Conservation (phyloP, 2,888 invertebrate genomes). For the Limnephilus auricula region DNA sequence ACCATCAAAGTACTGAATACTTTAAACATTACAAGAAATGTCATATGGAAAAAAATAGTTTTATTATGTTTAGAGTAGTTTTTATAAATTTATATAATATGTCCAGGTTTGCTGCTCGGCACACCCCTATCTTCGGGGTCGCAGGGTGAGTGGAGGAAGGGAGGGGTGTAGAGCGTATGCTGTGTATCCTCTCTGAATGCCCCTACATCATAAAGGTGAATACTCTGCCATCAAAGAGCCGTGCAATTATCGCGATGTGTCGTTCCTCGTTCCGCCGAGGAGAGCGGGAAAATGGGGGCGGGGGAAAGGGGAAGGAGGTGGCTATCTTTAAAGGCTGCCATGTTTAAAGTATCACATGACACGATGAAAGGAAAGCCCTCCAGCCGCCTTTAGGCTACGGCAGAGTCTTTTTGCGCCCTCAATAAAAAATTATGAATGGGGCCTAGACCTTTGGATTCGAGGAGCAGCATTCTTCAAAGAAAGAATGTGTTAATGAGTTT, state of each 20-base stretch:
- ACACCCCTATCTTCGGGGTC: neutral
- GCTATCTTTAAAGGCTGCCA: conserved; percentile 46
- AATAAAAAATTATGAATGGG: conserved; percentile 42
- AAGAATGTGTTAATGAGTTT: conserved; percentile 35
- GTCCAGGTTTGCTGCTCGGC: neutral
- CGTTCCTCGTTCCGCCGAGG: conserved; percentile 43
- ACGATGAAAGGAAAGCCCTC: conserved; percentile 52
- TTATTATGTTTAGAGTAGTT: neutral
- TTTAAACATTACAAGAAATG: too few species aligned
- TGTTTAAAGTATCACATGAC: conserved; percentile 56
- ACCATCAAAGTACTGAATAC: too few species aligned
- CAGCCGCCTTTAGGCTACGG: neutral
- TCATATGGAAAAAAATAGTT: neutral
- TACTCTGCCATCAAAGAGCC: conserved; percentile 63
- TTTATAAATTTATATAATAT: neutral
- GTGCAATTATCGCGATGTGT: conserved; percentile 64
- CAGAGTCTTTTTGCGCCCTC: conserved; percentile 51
- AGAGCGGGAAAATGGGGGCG: conserved; percentile 30
- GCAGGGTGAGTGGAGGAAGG: neutral
- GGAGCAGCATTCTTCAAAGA: conserved; percentile 39
- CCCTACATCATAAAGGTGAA: conserved; percentile 63
- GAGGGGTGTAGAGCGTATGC: neutral
- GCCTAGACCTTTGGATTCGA: conserved; percentile 39
- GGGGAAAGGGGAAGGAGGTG: conserved; percentile 34
- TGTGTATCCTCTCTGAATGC: conserved; percentile 30